Evolutionary conservation across 2,888 invertebrate species (phyloP).

Genomic region (Caenorhabditis macrosperma): DNA sequence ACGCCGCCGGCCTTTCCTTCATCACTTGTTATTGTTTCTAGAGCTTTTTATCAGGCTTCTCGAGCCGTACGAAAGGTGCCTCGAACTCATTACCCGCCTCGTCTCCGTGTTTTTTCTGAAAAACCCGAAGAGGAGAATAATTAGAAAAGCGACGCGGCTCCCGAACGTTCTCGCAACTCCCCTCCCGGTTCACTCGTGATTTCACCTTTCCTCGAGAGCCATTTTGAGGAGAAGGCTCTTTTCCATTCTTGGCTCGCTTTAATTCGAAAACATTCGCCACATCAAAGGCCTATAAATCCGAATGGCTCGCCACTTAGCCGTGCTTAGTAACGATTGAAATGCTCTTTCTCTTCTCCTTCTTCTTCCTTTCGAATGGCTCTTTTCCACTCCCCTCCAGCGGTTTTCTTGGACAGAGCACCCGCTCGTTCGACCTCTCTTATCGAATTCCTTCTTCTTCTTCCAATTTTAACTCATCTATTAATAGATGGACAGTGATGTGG

Average conservation of each 20-base stretch:
- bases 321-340: not conserved
- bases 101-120: not conserved
- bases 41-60: not conserved
- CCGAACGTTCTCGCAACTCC: too few relatives aligned
- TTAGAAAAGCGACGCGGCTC: too few relatives aligned
- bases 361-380: not conserved
- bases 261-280: not conserved
- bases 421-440: not conserved
- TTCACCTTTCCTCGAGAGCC: too few relatives aligned
- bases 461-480: conserved; percentile 33
- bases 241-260: too few relatives aligned
- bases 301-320: not conserved
- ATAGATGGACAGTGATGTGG: conserved; percentile 32
- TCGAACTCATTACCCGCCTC: not conserved
- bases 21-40: not conserved
- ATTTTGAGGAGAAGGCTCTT: too few relatives aligned
- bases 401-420: conserved; percentile 23
- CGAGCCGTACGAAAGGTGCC: not conserved
- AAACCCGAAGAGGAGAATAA: not conserved
- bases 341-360: not conserved
- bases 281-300: not conserved
- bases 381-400: not conserved
- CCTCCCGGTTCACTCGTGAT: too few relatives aligned
- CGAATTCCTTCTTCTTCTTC: conserved; percentile 5
- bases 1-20: not conserved